These are phyloP conservation scores for Colaptes auratus DNA, from an alignment of 2,113 vertebrate species.

Conservation along the genomic window DNA sequence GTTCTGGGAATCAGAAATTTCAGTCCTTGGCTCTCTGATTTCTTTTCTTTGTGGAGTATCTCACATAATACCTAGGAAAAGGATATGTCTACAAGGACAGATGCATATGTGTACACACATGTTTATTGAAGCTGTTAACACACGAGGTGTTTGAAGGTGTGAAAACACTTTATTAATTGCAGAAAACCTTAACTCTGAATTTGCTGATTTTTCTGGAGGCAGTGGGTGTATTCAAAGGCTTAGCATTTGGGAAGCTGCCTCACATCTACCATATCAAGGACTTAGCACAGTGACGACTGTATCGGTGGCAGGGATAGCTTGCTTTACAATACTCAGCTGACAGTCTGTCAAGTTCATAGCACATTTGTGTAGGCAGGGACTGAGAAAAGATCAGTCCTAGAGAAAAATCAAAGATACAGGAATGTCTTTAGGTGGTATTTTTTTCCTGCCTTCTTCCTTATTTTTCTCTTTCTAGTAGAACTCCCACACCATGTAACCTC, in stretches of 20 bases:
- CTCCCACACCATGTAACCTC: not conserved
- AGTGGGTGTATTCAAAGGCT: not conserved
- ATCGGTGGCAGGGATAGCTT: conserved; percentile 35
- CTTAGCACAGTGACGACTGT: not conserved
- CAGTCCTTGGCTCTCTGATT: not conserved
- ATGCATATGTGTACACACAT: not conserved
- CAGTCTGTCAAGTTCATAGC: conserved; percentile 43
- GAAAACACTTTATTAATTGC: not conserved
- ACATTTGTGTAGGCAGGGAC: conserved; percentile 17
- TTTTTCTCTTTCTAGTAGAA: not conserved
- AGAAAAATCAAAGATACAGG: conserved; percentile 35
- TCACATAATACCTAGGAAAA: not conserved
- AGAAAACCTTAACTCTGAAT: not conserved
- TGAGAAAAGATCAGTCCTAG: conserved; percentile 45
- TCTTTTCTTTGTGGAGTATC: not conserved
- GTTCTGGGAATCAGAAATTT: not conserved
- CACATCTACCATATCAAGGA: conserved; percentile 4
- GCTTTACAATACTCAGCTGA: conserved; percentile 18
- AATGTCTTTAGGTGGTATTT: not conserved
- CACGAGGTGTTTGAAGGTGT: too few relatives aligned
- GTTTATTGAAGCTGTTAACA: too few relatives aligned
- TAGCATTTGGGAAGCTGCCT: conserved; percentile 6
- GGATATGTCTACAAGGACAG: not conserved
- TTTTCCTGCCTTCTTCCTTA: not conserved
- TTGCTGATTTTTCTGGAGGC: not conserved